Evolutionary conservation across 2,113 vertebrate genomes (phyloP).

Genomic region (Dasypus novemcinctus): DNA sequence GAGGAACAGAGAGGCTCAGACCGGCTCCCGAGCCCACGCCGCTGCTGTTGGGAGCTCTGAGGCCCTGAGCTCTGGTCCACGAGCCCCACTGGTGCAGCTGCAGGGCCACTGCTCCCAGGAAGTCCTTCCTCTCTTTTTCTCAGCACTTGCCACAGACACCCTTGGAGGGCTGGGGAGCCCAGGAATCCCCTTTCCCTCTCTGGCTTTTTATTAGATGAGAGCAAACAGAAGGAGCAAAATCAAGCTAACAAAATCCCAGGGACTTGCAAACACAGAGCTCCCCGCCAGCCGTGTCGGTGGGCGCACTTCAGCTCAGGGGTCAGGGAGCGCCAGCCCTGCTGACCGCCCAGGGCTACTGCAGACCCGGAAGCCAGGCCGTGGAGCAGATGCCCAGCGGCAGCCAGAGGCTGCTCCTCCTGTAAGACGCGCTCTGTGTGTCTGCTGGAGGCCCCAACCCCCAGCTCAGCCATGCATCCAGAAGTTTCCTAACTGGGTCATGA

Average conservation of each 20-base stretch:
- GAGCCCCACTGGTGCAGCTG: accelerated
- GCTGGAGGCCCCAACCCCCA: accelerated
- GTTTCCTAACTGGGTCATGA: accelerated
- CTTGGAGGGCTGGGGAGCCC: neutral
- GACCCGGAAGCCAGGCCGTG: accelerated
- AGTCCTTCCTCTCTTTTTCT: neutral
- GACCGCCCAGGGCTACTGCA: too few relatives aligned
- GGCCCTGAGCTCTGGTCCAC: accelerated
- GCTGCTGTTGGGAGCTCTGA: neutral
- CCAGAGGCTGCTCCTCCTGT: accelerated
- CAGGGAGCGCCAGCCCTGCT: neutral
- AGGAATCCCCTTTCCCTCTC: accelerated
- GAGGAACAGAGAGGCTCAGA: accelerated
- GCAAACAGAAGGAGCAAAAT: neutral
- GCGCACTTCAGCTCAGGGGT: neutral
- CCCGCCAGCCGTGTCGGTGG: neutral
- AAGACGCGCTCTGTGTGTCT: neutral
- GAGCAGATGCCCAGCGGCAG: neutral
- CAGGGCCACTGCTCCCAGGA: neutral
- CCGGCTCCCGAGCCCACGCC: accelerated
- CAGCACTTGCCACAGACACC: neutral
- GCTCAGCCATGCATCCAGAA: neutral
- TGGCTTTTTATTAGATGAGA: too few relatives aligned
- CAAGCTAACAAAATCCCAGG: accelerated
- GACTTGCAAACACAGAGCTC: accelerated